These are phyloP conservation scores for Picathartes gymnocephalus DNA, from an alignment of 2,113 vertebrate species.

Conservation along the genomic window DNA sequence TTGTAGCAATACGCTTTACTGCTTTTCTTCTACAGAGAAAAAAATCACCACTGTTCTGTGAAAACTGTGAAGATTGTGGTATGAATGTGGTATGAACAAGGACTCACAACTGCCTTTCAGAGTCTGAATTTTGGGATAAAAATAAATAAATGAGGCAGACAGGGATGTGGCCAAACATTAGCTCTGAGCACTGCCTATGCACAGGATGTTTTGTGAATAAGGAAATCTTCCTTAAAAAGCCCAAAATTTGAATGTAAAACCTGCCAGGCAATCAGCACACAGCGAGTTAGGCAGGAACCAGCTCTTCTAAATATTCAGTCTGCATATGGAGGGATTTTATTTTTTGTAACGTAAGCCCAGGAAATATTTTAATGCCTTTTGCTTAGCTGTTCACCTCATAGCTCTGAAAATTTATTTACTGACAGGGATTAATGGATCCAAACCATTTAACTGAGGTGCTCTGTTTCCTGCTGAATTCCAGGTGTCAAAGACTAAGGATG, in stretches of 20 bases:
- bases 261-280: not conserved
- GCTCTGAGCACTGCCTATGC: not conserved
- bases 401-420: not conserved
- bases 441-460: not conserved
- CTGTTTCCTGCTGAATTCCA: not conserved
- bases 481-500: not conserved
- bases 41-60: not conserved
- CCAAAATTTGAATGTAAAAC: not conserved
- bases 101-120: not conserved
- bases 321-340: not conserved
- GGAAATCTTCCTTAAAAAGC: not conserved
- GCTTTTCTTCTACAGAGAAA: not conserved
- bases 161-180: not conserved
- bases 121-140: not conserved
- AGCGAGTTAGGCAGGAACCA: not conserved
- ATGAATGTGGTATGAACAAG: not conserved
- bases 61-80: not conserved
- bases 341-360: not conserved
- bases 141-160: not conserved
- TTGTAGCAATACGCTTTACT: not conserved
- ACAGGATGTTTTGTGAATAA: not conserved
- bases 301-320: not conserved
- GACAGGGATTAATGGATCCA: not conserved
- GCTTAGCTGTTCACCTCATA: not conserved
- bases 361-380: conserved; percentile 9